Evolutionary conservation across 2,888 invertebrate genomes (phyloP), one percentile per base, ranked within the genome.

Genomic region (Andrena marginata): DNA sequence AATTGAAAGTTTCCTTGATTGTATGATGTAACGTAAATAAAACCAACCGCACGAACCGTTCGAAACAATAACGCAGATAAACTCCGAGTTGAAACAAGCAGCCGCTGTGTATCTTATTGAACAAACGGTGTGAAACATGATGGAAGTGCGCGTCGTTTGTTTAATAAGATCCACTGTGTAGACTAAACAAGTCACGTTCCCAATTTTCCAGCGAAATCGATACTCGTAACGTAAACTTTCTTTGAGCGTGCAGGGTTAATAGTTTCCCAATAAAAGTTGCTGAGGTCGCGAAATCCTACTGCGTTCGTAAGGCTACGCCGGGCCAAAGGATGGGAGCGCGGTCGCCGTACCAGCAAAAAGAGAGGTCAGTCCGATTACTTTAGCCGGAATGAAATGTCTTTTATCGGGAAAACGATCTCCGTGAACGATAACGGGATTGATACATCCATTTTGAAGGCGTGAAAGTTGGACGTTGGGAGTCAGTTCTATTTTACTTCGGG

Each of bases 251-350:
- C 64, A 42, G 79, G 79, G 79, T 84, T 84, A 84, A 84, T 84
- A 84, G 84, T 79, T 84, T 84, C 74, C 79, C 84, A 76, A 84
- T 84, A 84, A 84, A 84, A 84, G 84, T 79, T 84, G 84, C 84
- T 75, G 84, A 75, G 78, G 84, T 79, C 84, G 84, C 79, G 77
- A 74, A 77, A 83, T 65, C 77, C 65, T 62, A 26, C 48, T 35
- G 73, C 69, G 77, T 65, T 54, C 51, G 42, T 49, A 62, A 77
- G 67, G 56, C 69, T 51, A 63, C 59, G 60, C 20, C 13, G n/a
- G 23, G 35, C 42, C 71, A 65, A 62, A 71, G 74, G 68, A 71
- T 42, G 26, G 62, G 60, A 29, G 74, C 54, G 23, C 31, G 35
- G 75, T 35, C 75, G 72, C 56, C 75, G 77, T 75, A 29, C 48